phyloP scores from a whole-genome alignment of 2,797 vertebrate genomes.

The Holocentrus rufus region DNA sequence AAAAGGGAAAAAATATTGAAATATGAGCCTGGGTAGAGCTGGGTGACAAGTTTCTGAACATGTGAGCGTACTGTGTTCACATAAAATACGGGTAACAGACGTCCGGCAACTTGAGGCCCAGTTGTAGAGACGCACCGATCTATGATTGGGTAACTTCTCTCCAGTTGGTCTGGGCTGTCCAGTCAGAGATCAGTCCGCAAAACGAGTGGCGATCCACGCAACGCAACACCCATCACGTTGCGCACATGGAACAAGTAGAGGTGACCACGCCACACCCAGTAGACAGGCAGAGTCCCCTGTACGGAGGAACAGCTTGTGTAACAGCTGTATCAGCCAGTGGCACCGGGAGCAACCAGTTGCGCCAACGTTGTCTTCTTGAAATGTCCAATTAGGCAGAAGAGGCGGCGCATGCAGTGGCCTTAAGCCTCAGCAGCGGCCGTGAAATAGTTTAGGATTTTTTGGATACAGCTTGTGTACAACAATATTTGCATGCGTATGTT shows the following conservation, averaged over 20 bases:
- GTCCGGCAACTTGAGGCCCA: conserved; percentile 20
- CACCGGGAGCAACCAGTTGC: conserved; percentile 60
- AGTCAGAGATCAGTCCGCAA: conserved; percentile 70
- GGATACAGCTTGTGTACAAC: conserved; percentile 35
- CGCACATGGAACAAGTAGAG: conserved; percentile 73
- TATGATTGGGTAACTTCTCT: conserved; percentile 62
- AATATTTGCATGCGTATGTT: conserved; percentile 36
- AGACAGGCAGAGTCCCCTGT: conserved; percentile 34
- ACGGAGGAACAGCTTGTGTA: conserved; percentile 71
- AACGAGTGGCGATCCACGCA: conserved; percentile 50
- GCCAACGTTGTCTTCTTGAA: conserved; percentile 50
- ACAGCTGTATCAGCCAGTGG: conserved; percentile 69
- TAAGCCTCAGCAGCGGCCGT: conserved; percentile 36
- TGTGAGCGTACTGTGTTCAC: background rate
- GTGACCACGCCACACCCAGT: conserved; percentile 77
- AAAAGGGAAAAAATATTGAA: background rate
- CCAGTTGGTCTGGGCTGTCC: conserved; percentile 33
- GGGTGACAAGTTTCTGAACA: background rate
- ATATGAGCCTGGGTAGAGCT: no score
- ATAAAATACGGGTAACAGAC: background rate
- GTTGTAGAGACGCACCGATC: conserved; percentile 62
- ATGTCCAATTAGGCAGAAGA: conserved; percentile 67
- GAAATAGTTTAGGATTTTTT: conserved; percentile 43
- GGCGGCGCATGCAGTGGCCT: conserved; percentile 73
- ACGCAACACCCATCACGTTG: conserved; percentile 74